Evolutionary conservation across 2,888 invertebrate genomes (phyloP).

Genomic region (Drosophila tripunctata): DNA sequence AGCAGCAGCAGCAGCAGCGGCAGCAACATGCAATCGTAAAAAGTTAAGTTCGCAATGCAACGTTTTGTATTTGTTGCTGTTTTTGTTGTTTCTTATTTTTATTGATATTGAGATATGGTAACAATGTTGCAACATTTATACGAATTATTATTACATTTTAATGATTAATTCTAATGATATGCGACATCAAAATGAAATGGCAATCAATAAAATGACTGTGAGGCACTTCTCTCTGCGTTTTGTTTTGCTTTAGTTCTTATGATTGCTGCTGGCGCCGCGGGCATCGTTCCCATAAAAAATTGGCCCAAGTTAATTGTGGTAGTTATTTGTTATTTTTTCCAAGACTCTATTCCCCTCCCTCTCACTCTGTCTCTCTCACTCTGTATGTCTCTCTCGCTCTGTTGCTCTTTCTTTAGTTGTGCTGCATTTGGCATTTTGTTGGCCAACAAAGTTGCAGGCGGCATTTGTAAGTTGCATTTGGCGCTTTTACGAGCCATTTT

Average conservation of each 20-base stretch:
- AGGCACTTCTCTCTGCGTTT: constrained; percentile 4
- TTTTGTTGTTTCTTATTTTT: constrained; percentile 7
- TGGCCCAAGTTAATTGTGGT: constrained; percentile 77
- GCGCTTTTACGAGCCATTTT: constrained; percentile 72
- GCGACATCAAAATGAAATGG: constrained; percentile 77
- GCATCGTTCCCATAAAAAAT: constrained; percentile 64
- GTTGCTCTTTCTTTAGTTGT: background rate
- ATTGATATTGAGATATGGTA: constrained; percentile 46
- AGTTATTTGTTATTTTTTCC: constrained; percentile 70
- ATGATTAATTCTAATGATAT: constrained; percentile 83
- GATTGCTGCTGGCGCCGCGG: constrained; percentile 50
- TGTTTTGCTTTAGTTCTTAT: constrained; percentile 39
- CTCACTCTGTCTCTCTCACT: background rate
- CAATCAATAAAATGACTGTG: constrained; percentile 55
- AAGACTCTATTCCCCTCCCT: constrained; percentile 34
- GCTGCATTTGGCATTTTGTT: constrained; percentile 29
- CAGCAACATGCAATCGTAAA: constrained; percentile 69
- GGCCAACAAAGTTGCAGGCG: constrained; percentile 30
- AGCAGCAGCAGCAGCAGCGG: constrained; percentile 12
- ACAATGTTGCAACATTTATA: constrained; percentile 82
- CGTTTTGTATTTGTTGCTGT: constrained; percentile 40
- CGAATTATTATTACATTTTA: constrained; percentile 82
- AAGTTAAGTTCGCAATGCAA: constrained; percentile 30
- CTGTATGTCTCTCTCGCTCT: background rate
- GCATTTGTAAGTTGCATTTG: constrained; percentile 66